Base-by-base conservation (phyloP, 1,140 invertebrate genomes). In the Hermetia illucens region DNA sequence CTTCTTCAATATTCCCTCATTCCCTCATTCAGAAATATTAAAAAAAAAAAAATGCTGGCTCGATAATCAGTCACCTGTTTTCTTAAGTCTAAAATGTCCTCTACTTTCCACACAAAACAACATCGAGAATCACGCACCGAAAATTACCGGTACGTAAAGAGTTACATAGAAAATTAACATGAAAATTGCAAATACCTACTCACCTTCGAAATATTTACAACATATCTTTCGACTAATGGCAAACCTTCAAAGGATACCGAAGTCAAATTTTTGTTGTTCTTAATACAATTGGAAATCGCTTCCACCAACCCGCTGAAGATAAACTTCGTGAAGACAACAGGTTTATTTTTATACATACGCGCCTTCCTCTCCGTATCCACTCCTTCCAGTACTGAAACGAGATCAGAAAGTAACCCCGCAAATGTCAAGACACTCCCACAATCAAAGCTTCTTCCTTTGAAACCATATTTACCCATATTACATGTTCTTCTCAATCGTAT, bases 181-280 rank as follows among this genome's bases (percentile, higher is more conserved):
- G n/a, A n/a, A n/a, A n/a, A n/a, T n/a, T n/a, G n/a, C n/a, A n/a
- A n/a, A n/a, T n/a, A n/a, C 5, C 12, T 21, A 21, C 25, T 32
- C 40, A 58, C 56, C 52, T 58, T 52, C n/a, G 56, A 54, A 35
- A 77, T 55, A 0, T 60, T 55, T 3, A 68, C 65, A 8, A 75
- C 47, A 41, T 72, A 74, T 31, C 71, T 63, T 4, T 54, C 49
- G 2, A 66, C 66, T 5, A 77, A 43, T 0, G 72, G 73, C 12
- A 79, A 52, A 1, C 71, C 74, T 46, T 77, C 73, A 10, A 79
- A 51, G 31, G 74, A 70, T 1, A 78, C 48, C 2, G 57, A 59
- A 1, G 62, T 69, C 1, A 79, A 44, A 30, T 59, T 64, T 4
- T 55, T 45, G 1, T 72, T 74, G 22, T 64, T 58, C 24, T 60